phyloP scores from a whole-genome alignment of 2,888 invertebrate genomes.

The Callyntrura sp. region DNA sequence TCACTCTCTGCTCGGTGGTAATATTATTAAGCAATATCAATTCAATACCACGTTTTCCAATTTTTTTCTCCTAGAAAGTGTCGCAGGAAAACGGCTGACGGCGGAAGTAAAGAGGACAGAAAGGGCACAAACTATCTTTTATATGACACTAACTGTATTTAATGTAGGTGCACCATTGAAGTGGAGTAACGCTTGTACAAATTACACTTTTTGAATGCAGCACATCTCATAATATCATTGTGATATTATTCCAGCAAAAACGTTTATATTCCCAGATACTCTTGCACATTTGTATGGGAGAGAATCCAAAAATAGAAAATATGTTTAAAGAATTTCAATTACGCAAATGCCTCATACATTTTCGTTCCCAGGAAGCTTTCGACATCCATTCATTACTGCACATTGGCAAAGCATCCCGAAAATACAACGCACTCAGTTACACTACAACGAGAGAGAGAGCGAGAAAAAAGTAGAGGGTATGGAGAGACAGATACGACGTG shows the following conservation, averaged over 20 bases:
- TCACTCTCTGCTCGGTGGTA: background rate
- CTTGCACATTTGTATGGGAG: background rate
- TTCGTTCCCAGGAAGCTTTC: constrained; percentile 73
- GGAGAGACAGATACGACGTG: too few relatives aligned
- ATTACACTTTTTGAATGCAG: background rate
- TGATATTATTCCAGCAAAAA: background rate
- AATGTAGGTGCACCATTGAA: background rate
- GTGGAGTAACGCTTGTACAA: background rate
- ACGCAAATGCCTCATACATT: constrained; percentile 77
- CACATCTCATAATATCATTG: background rate
- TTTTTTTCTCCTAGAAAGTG: background rate
- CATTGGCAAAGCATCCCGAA: background rate
- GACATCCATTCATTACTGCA: constrained; percentile 68
- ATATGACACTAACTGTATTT: constrained; percentile 56
- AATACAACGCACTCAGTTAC: too few relatives aligned
- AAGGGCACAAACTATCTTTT: constrained; percentile 53
- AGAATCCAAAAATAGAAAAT: constrained; percentile 31
- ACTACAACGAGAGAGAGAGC: too few relatives aligned
- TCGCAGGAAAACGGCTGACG: background rate
- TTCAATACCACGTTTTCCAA: background rate
- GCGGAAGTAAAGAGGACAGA: background rate
- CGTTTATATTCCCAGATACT: background rate
- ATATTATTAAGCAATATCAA: constrained; percentile 9
- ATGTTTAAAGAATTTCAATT: constrained; percentile 75
- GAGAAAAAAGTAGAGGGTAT: too few relatives aligned